Evolutionary conservation across 2,797 vertebrate genomes (phyloP), one percentile per base, ranked within the genome.

Genomic region (Tokudaia tokunoshimensis): DNA sequence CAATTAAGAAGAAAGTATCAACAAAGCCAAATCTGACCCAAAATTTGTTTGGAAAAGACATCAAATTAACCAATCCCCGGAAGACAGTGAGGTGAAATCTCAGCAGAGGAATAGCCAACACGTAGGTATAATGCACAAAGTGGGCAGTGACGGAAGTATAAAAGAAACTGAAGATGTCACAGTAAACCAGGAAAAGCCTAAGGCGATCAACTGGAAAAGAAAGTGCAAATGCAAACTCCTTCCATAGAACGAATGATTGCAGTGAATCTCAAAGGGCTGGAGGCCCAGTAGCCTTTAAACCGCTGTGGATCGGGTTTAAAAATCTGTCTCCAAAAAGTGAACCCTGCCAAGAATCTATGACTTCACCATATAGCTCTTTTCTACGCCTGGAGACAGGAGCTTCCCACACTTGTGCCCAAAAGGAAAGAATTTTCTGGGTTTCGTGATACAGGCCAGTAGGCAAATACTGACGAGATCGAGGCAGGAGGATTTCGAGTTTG

Each of bases 121-220:
- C 0, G 41, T 2, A 76, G 22, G 37, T 8, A 59, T 55, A 55
- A 26, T 6, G 2, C 82, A 86, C 78, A 29, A 79, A 14, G 2
- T 4, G 20, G 17, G 3, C n/a, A 47, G 70, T 3, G 41, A 17
- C 22, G 6, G 10, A 3, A 1, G 17, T 24, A 8, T 0, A 26
- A 26, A 0, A 50, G 81, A 70, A 26, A 70, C 10, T 22, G 12
- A 22, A 92, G 67, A 67, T 29, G 44, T 34, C 52, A 61, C 4
- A 80, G 29, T 52, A 65, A 91, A 34, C 34, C 17, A 29, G 41
- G 24, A 80, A 72, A 94, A 57, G 26, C 24, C n/a, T 52, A 75
- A 13, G 37, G 3, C 11, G 37, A 65, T 11, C 31, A 72, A 29
- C 70, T 3, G 65, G 50, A n/a, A 70, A 70, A 37, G 55, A n/a